Evolutionary conservation across 2,113 vertebrate species (phyloP).

Genomic region (Bubalus kerabau): DNA sequence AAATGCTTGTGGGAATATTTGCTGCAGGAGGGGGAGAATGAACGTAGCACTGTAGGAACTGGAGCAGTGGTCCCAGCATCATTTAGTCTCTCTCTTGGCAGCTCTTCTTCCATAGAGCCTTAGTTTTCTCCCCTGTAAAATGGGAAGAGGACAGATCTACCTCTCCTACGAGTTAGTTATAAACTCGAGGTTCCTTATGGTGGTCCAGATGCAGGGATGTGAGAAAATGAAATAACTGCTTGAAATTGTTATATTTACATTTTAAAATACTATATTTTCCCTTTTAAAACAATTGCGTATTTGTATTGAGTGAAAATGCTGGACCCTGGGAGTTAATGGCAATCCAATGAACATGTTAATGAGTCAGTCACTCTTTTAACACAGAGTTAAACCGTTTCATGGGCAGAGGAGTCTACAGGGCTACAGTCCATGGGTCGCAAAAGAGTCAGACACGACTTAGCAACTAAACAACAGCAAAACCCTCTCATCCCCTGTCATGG

Average conservation of each 20-base stretch:
- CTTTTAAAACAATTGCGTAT: background rate
- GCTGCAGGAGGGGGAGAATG: background rate
- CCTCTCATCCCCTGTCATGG: background rate
- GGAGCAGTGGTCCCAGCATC: background rate
- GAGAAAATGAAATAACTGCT: background rate
- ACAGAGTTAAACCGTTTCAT: background rate
- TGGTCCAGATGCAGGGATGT: background rate
- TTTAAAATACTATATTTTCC: background rate
- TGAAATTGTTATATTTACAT: background rate
- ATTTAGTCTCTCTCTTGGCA: background rate
- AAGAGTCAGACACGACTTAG: background rate
- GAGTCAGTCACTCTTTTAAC: background rate
- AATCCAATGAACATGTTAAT: background rate
- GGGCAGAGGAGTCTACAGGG: background rate
- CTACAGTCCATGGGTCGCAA: background rate
- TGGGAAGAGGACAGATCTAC: rapidly evolving
- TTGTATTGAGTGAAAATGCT: background rate
- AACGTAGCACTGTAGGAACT: background rate
- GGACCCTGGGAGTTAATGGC: background rate
- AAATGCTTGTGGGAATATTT: background rate
- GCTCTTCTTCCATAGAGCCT: background rate
- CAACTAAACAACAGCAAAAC: background rate
- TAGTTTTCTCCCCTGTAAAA: background rate
- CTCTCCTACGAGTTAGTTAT: background rate
- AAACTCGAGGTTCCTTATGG: background rate